Conservation (phyloP, 2,888 invertebrate genomes). For the Hypomecis atomaria region DNA sequence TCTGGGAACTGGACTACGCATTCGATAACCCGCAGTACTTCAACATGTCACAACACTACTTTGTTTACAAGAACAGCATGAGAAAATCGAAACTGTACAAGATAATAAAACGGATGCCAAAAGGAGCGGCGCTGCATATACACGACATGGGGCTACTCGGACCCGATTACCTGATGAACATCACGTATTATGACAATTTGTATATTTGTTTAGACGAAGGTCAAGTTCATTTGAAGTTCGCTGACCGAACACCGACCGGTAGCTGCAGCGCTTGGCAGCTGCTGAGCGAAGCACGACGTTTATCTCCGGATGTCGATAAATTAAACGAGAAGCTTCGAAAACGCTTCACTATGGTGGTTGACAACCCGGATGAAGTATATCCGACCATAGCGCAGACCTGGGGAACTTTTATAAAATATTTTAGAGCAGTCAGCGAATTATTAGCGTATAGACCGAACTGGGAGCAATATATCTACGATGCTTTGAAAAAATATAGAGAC, state of each 20-base stretch:
- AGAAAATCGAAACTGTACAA: constrained; percentile 86
- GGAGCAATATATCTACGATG: constrained; percentile 87
- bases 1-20: constrained; percentile 81
- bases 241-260: constrained; percentile 42
- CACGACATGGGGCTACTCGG: constrained; percentile 88
- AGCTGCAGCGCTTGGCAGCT: constrained; percentile 72
- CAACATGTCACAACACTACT: constrained; percentile 87
- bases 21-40: constrained; percentile 83
- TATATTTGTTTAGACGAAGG: constrained; percentile 76
- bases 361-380: constrained; percentile 75
- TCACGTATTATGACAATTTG: constrained; percentile 86
- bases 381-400: constrained; percentile 84
- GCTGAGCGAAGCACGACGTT: constrained; percentile 71
- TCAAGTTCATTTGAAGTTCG: constrained; percentile 57
- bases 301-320: constrained; percentile 62
- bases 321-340: constrained; percentile 83
- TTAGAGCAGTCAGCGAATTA: constrained; percentile 80
- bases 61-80: constrained; percentile 85
- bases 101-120: constrained; percentile 88
- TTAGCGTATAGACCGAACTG: constrained; percentile 87
- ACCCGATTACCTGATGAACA: constrained; percentile 85
- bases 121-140: constrained; percentile 89
- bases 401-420: constrained; percentile 84
- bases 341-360: constrained; percentile 83
- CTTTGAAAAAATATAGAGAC: constrained; percentile 84